Evolutionary conservation across 1,140 invertebrate genomes (phyloP), one percentile per base, ranked within the genome.

Genomic region (Daktulosphaira vitifoliae): DNA sequence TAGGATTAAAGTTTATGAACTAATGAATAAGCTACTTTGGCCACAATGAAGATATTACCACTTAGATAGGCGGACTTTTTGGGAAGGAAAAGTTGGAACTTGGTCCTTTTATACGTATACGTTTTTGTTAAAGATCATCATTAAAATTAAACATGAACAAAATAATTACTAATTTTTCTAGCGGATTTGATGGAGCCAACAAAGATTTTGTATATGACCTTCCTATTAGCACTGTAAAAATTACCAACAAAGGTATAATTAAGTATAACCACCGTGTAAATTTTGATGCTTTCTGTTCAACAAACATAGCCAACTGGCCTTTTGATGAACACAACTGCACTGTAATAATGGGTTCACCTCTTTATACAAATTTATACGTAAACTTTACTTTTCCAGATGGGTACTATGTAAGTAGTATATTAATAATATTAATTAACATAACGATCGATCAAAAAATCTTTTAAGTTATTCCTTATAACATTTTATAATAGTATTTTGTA

Each of bases 271-370:
- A 46, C 11, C 39, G 39, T 46, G 7, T 62, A 29, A 46, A 8
- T 62, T n/a, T 62, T 20, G 46, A 3, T 62, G 8, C 16, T 20
- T 23, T 44, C 44, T 62, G 54, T 29, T 5, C 54, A 46, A 13
- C 54, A 1, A 62, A 62, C 15, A 18, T 62, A 29, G 23, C 15
- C 3, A 26, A 62, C 29, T 62, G 54, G 54, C 54, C 54, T 18
- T 62, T 62, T 33, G 54, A 62, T 62, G 29, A 38, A 6, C 54
- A 62, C 15, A 62, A 62, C 2, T 62, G 54, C 16, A 33, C 42
- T 46, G 25, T 62, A 13, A 2, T 13, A 3, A 20, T 62, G 26
- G 54, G 54, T 26, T 62, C 54, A 20, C 16, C 25, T 8, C 1
- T 62, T 7, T 62, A 62, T 46, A 62, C n/a, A 0, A 22, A 46